Evolutionary conservation across 2,888 invertebrate species (phyloP), one percentile per base, ranked within the genome.

Genomic region (Netelia virgata): DNA sequence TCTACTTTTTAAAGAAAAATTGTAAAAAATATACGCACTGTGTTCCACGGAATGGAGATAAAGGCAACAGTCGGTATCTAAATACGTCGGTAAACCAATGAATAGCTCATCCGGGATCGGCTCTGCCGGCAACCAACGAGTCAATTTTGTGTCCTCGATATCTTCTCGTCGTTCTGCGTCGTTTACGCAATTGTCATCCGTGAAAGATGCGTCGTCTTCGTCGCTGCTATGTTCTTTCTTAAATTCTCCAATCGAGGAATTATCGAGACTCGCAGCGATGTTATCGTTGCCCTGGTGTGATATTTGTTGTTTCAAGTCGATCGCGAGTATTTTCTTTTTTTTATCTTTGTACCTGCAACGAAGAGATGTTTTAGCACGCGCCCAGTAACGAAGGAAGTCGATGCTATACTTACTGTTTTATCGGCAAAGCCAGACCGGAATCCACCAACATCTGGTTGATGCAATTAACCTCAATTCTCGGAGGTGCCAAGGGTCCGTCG

Each of bases 401-500:
- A 14, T 20, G 68, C 59, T 77, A 47, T 75, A 88, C 88, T 36
- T 90, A 94, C 94, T 91, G 91, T 88, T 92, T 92, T 14, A 93
- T 87, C 5, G 94, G 94, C 73, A 95, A 90, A 1, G 96, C 96
- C 43, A 96, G 93, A 0, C 97, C 97, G 84, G 95, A 94, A 8
- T 96, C 95, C 1, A 97, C 94, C 18, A 98, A 94, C 84, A 94
- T 94, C 64, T 95, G 94, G 90, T 96, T 97, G 1, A 98, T 94
- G 66, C 96, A 96, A 23, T 95, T 94, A 94, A 96, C 96, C 85
- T 96, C 95, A 0, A 95, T 94, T 61, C 91, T 94, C 68, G 95
- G 95, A 0, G 97, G 96, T 50, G 96, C 95, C 50, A 97, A 93
- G 0, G 97, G 96, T 10, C 96, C 96, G 0, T 95, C 95, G 16